Evolutionary conservation across 2,113 vertebrate genomes (phyloP).

Genomic region (Scatophagus argus): DNA sequence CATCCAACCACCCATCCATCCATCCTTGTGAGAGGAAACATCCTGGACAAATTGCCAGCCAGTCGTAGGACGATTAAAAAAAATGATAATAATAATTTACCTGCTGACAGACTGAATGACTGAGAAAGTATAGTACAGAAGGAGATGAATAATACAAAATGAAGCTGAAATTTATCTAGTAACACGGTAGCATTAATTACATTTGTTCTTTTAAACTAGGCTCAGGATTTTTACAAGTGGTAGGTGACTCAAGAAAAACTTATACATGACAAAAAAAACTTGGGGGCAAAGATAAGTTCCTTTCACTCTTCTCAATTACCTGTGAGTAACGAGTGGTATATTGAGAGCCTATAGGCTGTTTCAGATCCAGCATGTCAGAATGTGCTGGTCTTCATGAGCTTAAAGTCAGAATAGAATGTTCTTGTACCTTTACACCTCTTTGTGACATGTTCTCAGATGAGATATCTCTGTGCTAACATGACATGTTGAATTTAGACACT

Average conservation of each 20-base stretch:
- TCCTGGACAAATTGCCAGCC: constrained; percentile 46
- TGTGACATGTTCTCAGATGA: neutral
- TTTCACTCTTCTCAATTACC: neutral
- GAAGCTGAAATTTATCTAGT: neutral
- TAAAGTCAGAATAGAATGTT: neutral
- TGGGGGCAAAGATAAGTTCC: neutral
- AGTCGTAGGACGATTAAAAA: no score
- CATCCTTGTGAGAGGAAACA: constrained; percentile 54
- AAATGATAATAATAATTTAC: no score
- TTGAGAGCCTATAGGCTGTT: constrained; percentile 3
- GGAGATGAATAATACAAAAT: neutral
- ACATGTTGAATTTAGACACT: neutral
- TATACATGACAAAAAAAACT: neutral
- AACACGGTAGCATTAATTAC: no score
- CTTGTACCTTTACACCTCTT: neutral
- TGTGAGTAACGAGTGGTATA: neutral
- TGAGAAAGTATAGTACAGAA: neutral
- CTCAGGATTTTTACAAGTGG: neutral
- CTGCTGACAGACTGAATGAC: constrained; percentile 3
- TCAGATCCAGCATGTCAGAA: constrained; percentile 11
- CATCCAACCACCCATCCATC: constrained; percentile 30
- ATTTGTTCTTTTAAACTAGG: neutral
- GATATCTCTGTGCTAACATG: neutral
- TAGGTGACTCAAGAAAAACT: neutral
- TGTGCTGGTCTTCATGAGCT: neutral